phyloP scores from a whole-genome alignment of 2,797 vertebrate species.

The Triplophysa yarkandensis region DNA sequence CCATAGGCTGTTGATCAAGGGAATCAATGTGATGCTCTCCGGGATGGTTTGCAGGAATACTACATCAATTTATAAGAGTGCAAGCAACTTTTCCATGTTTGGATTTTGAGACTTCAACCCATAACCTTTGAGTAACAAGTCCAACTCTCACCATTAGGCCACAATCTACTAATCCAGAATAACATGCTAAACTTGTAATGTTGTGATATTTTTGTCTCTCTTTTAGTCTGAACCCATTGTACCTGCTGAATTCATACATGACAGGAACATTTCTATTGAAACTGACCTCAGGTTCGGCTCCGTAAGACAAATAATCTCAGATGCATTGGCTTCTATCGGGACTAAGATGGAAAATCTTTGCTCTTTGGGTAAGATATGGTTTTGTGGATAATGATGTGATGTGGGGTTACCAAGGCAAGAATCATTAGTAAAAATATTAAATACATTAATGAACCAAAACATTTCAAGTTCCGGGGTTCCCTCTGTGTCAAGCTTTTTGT shows the following conservation, averaged over 20 bases:
- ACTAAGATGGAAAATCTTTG: conserved; percentile 60
- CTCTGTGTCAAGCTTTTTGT: too few relatives aligned
- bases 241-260: not conserved
- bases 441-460: too few relatives aligned
- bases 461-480: too few relatives aligned
- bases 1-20: too few relatives aligned
- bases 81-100: too few relatives aligned
- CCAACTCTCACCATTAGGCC: too few relatives aligned
- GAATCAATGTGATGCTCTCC: too few relatives aligned
- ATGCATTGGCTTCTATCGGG: conserved; percentile 56
- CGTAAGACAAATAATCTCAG: conserved; percentile 48
- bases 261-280: conserved; percentile 60
- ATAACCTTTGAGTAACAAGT: too few relatives aligned
- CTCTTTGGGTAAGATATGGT: conserved; percentile 57
- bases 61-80: too few relatives aligned
- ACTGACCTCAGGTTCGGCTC: conserved; percentile 63
- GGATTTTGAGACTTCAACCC: too few relatives aligned
- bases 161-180: too few relatives aligned
- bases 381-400: not conserved
- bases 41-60: too few relatives aligned
- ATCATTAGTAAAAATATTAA: not conserved
- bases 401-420: not conserved
- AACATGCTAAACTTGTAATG: not conserved
- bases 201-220: not conserved
- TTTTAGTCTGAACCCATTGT: not conserved